A percentile compares a stretch with the other conserved stretches of the same genome.
Conservation (phyloP, 2,113 vertebrate species). For the Pomatostomus ruficeps region DNA sequence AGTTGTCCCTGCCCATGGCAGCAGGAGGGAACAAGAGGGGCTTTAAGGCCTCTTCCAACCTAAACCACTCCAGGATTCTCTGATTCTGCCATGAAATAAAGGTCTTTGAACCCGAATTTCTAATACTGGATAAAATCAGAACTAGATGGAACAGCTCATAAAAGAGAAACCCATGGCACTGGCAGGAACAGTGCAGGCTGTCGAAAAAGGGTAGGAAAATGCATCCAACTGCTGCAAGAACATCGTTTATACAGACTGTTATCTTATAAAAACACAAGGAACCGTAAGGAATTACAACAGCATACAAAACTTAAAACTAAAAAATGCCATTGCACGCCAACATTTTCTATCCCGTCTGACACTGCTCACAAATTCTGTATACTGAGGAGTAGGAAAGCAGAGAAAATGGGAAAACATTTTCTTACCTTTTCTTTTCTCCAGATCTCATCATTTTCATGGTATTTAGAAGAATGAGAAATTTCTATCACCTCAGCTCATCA, state of each 20-base stretch:
- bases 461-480: not conserved
- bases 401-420: not conserved
- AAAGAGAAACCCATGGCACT: not conserved
- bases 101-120: not conserved
- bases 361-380: not conserved
- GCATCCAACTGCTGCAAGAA: not conserved
- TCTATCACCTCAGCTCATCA: not conserved
- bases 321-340: not conserved
- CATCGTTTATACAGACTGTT: not conserved
- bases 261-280: not conserved
- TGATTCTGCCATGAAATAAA: not conserved
- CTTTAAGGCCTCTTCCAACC: not conserved
- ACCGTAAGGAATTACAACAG: not conserved
- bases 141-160: not conserved
- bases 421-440: not conserved
- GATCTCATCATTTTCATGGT: not conserved
- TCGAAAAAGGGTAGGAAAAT: not conserved
- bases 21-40: accelerated
- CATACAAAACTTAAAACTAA: not conserved
- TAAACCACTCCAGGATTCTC: not conserved
- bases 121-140: not conserved
- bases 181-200: not conserved
- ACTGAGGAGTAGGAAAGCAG: not conserved
- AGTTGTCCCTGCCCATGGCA: not conserved
- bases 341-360: not conserved